phyloP scores from a whole-genome alignment of 2,797 vertebrate genomes.

The Malurus splendens region DNA sequence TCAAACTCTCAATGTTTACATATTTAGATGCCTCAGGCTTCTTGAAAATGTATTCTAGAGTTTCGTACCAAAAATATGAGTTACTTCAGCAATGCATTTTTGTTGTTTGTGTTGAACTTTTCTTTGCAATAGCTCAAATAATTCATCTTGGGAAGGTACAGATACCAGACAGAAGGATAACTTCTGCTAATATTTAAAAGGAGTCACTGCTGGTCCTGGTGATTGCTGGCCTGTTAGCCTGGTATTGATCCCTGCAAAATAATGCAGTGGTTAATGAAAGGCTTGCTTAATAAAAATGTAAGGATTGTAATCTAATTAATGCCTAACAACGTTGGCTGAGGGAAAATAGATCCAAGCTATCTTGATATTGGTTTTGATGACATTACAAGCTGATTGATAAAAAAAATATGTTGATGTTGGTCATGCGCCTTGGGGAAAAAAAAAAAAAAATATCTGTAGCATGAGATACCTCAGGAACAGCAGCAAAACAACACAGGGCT shows the following conservation, averaged over 20 bases:
- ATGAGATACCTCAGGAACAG: rapidly evolving
- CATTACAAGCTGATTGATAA: background rate
- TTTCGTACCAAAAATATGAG: background rate
- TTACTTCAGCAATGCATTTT: background rate
- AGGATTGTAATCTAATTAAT: conserved; percentile 19
- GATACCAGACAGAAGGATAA: background rate
- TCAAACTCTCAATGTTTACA: background rate
- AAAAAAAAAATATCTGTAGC: background rate
- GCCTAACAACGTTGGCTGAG: background rate
- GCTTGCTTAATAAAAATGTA: conserved; percentile 8
- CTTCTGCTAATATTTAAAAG: background rate
- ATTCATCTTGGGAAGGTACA: background rate
- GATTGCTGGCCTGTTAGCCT: conserved; percentile 10
- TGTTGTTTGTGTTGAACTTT: background rate
- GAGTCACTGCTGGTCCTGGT: background rate
- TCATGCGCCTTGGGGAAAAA: background rate
- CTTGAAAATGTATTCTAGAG: background rate
- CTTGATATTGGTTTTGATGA: background rate
- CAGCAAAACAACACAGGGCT: background rate
- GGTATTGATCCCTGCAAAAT: conserved; percentile 17
- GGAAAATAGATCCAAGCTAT: background rate
- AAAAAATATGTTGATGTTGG: background rate
- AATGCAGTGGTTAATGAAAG: background rate
- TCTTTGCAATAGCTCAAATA: background rate
- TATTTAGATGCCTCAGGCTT: background rate